phyloP scores from a whole-genome alignment of 2,113 vertebrate species.

The Tauraco erythrolophus region DNA sequence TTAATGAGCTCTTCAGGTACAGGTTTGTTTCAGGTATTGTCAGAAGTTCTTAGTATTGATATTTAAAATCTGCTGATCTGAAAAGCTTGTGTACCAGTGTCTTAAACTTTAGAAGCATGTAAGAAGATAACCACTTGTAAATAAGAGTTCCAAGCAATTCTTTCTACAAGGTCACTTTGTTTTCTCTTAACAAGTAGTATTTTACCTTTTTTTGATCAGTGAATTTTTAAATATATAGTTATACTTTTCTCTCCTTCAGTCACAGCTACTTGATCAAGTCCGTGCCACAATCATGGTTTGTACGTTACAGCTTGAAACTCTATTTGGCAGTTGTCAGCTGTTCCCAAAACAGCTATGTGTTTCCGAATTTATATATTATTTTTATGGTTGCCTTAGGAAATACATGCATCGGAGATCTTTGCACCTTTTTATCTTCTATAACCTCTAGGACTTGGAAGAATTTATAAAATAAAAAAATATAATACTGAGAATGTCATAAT shows the following conservation, averaged over 20 bases:
- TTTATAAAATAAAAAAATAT: neutral
- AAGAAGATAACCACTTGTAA: neutral
- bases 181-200: neutral
- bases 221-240: neutral
- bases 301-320: conserved; percentile 55
- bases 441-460: neutral
- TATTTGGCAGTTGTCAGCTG: conserved; percentile 54
- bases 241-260: neutral
- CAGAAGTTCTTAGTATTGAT: neutral
- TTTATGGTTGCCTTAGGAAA: conserved; percentile 49
- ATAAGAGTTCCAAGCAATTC: neutral
- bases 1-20: neutral
- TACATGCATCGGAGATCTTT: neutral
- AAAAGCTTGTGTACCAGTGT: neutral
- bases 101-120: neutral
- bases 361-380: neutral
- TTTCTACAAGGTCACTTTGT: neutral
- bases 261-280: neutral
- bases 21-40: neutral
- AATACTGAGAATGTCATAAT: neutral
- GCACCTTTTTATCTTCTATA: neutral
- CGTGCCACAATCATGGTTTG: conserved; percentile 56
- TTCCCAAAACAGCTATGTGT: conserved; percentile 24
- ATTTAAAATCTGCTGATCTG: neutral
- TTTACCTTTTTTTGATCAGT: neutral